Base-by-base conservation (phyloP, 2,113 vertebrate species). In the Lathamus discolor region DNA sequence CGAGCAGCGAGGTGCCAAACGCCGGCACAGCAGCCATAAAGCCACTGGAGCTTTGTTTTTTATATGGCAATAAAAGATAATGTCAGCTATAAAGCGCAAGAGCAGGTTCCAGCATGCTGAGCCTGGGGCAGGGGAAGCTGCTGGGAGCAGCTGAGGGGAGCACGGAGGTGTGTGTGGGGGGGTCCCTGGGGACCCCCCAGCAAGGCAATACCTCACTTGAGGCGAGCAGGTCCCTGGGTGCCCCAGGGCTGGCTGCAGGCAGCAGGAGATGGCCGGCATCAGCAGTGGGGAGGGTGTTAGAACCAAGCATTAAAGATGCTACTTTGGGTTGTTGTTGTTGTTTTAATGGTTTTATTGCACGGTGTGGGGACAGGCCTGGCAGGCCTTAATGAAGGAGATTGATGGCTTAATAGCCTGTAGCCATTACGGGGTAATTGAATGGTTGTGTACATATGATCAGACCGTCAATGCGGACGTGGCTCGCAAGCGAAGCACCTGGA, bases 331-430 rank as follows among this genome's bases (percentile, higher is more conserved):
- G 76, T 31, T 52, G 78, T 35, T 54, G 74, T 41, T 68, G 68
- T 92, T 73, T 63, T 86, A 88, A 90, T 76, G 95, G 93, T 89
- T 96, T 93, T 94, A 83, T 72, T 89, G 90, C 10, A 17, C 0
- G 84, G 14, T 76, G 95, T 73, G 7, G 61, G 79, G 84, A 83
- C 11, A 19, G 93, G 83, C 83, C 92, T 72, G 83, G 95, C 94
- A 95, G 94, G 52, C 68, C 66, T 67, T 94, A 94, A 90, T 88
- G 96, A 96, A 96, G 95, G 66, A 88, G 93, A 95, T 83, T 86
- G 97, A 96, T 92, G 95, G 83, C 95, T 96, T 95, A 95, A 93
- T 86, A 93, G 90, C 94, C 96, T 35, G 69, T 15, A 86, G 97
- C 95, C 95, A 72, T 94, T 90, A 70, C 63, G 9, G 90, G 83